Percentiles rank a stretch among this genome's conserved stretches.
These are phyloP conservation scores for Baronia brevicornis DNA, from an alignment of 2,888 invertebrate genomes.

Conservation along the genomic window DNA sequence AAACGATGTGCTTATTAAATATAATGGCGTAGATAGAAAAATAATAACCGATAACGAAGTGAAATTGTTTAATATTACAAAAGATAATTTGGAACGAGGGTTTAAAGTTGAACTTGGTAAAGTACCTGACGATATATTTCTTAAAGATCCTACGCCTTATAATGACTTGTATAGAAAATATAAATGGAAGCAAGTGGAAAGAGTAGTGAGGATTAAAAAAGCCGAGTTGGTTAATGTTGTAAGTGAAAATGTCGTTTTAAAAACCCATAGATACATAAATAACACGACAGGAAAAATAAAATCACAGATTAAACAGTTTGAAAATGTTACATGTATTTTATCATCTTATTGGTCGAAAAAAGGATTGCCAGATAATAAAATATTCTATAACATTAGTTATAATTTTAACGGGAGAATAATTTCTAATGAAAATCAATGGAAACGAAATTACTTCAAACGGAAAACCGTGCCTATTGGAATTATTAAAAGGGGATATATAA, in stretches of 20 bases:
- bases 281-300: conserved; percentile 31
- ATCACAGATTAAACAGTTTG: conserved; percentile 25
- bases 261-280: conserved; percentile 36
- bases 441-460: conserved; percentile 26
- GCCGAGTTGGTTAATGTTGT: conserved; percentile 35
- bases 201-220: conserved; percentile 33
- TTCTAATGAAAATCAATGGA: conserved; percentile 38
- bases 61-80: conserved; percentile 41
- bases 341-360: conserved; percentile 35
- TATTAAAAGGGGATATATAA: conserved; percentile 25
- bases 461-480: conserved; percentile 29
- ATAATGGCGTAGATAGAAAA: conserved; percentile 34
- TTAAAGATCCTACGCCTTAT: conserved; percentile 48
- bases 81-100: conserved; percentile 41
- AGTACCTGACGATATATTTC: conserved; percentile 39
- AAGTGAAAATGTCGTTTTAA: conserved; percentile 31
- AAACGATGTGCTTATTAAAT: conserved; percentile 25
- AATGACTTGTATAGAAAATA: conserved; percentile 38
- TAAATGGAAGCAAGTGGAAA: conserved; percentile 41
- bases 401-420: conserved; percentile 29
- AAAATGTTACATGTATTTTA: conserved; percentile 33
- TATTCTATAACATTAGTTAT: conserved; percentile 31
- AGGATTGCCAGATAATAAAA: conserved; percentile 36
- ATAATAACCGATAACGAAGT: conserved; percentile 40
- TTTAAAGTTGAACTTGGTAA: conserved; percentile 41